Conservation (phyloP, 2,113 vertebrate species). For the Zeus faber region DNA sequence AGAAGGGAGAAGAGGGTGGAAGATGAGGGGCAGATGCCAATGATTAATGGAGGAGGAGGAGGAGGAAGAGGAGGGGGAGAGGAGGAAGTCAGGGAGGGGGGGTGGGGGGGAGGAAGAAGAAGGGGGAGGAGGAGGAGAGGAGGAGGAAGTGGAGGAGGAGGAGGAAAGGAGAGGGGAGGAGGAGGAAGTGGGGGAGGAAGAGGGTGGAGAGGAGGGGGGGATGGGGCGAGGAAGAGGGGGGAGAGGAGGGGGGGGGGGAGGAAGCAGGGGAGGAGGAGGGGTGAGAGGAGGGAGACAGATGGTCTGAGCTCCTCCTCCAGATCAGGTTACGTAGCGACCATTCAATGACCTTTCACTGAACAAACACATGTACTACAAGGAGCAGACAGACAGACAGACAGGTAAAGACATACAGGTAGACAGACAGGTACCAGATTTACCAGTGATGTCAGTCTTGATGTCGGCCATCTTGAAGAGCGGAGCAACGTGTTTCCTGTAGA, state of each 20-base stretch:
- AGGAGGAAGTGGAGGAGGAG: not conserved
- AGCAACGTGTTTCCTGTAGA: constrained; percentile 87
- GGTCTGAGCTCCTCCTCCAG: constrained; percentile 63
- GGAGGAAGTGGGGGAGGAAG: not conserved
- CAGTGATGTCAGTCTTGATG: constrained; percentile 86
- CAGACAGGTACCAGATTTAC: constrained; percentile 66
- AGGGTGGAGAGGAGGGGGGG: not conserved
- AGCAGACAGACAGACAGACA: not conserved
- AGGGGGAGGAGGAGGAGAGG: constrained; percentile 25
- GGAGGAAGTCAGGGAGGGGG: not conserved
- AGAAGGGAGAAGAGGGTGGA: not conserved
- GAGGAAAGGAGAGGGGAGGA: not conserved
- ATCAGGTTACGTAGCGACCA: constrained; percentile 74
- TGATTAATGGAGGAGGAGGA: not conserved
- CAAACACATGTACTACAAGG: not conserved
- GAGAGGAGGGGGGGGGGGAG: constrained; percentile 2
- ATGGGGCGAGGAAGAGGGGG: not conserved
- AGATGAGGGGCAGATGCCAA: not conserved
- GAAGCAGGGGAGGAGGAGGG: not conserved
- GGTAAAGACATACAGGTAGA: not conserved
- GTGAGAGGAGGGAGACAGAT: constrained; percentile 62
- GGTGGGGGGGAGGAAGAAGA: not conserved
- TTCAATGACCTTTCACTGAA: constrained; percentile 61
- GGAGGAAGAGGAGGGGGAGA: not conserved
- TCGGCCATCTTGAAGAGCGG: constrained; percentile 93